Conservation (phyloP, 1,140 invertebrate species). For the Oncopodura yosiiana region DNA sequence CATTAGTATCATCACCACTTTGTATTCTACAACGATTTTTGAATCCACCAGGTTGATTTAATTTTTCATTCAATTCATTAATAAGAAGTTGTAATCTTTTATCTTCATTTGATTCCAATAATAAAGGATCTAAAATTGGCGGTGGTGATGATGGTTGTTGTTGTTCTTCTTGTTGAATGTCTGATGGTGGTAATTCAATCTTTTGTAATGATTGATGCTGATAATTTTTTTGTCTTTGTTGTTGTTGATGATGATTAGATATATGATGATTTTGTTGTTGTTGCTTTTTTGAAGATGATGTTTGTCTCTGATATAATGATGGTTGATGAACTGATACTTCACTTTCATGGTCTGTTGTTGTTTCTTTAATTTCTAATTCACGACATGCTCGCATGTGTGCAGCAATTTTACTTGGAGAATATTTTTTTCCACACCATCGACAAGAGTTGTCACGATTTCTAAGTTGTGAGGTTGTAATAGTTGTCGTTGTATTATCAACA, state of each 20-base stretch:
- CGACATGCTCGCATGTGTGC: constrained; percentile 18
- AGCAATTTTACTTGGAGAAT: constrained; percentile 20
- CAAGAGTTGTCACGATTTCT: constrained; percentile 21
- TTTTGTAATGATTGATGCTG: no score
- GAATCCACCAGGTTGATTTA: no score
- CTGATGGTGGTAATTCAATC: no score
- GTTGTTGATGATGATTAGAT: no score
- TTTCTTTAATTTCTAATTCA: constrained; percentile 1
- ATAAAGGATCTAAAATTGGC: constrained; percentile 26
- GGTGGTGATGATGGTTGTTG: constrained; percentile 3
- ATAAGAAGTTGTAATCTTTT: constrained; percentile 23
- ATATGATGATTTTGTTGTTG: no score
- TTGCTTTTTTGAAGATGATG: no score
- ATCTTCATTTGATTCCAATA: constrained; percentile 17
- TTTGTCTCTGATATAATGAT: no score
- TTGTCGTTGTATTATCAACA: neutral
- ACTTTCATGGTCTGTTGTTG: neutral
- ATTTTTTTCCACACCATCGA: constrained; percentile 13
- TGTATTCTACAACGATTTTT: neutral
- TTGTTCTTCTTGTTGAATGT: neutral
- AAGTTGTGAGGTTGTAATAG: constrained; percentile 2
- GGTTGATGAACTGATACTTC: neutral
- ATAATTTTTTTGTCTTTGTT: no score
- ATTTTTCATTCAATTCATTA: constrained; percentile 13
- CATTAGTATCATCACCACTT: neutral